Evolutionary conservation across 1,140 invertebrate genomes (phyloP), one percentile per base, ranked within the genome.

Genomic region (Phthorimaea operculella): DNA sequence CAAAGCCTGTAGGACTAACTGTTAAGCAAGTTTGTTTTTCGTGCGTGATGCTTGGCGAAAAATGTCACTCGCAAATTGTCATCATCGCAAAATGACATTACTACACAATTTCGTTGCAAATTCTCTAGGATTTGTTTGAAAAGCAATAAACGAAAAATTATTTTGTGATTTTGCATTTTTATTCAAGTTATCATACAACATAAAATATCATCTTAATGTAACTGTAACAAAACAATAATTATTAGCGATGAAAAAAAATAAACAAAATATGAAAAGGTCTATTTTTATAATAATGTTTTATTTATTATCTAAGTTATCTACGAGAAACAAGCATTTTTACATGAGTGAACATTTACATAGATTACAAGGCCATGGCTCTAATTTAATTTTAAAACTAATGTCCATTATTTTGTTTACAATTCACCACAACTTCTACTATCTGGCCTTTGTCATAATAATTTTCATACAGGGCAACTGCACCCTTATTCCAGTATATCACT

Each of bases 271-370:
- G 65, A 66, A 60, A 74, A 74, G 66, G 66, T 74, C 63, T 68
- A 65, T 66, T 68, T 64, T 60, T 58, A 57, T 62, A 36, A n/a
- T 52, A 65, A 64, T 69, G 64, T 64, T 14, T 16, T 28, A 14
- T 50, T 14, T 66, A 66, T 62, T 49, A 63, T 66, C 63, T 70
- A 72, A 70, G 66, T 61, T 64, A 63, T 68, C 64, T 69, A 78
- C 62, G 47, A 69, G 60, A 48, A 65, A 64, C 57, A 64, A 59
- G 62, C 62, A 63, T 63, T 72, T 70, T 72, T 73, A 73, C 68
- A 76, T 67, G 51, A 67, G 69, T 66, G 66, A 14, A 39, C 73
- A 83, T 83, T 80, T 82, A 83, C 77, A 82, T 78, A 82, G 64
- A 77, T 76, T 80, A 79, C 79, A 83, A 78, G 70, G 68, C 59